A percentile compares a stretch with the other conserved stretches of the same genome.
Conservation (phyloP, 2,888 invertebrate species). For the Euproctis similis region DNA sequence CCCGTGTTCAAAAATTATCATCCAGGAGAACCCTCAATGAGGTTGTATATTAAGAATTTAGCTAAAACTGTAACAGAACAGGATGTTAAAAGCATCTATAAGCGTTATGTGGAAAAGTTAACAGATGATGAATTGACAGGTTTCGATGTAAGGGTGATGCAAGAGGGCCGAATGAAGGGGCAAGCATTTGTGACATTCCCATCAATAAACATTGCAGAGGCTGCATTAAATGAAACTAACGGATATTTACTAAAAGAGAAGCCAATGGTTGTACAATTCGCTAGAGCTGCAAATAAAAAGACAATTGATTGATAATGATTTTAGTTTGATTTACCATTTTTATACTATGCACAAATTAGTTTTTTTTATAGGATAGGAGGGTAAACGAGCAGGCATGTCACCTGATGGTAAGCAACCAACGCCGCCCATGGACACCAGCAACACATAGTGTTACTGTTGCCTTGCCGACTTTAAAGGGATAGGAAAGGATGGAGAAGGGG, state of each 20-base stretch:
- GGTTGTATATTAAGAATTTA: slow-evolving; percentile 95
- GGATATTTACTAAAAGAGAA: slow-evolving; percentile 90
- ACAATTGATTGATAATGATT: slow-evolving; percentile 33
- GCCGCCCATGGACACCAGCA: too few relatives aligned
- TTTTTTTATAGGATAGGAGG: too few relatives aligned
- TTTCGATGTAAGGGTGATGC: slow-evolving; percentile 88
- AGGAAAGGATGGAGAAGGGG: too few relatives aligned
- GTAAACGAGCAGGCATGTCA: too few relatives aligned
- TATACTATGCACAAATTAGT: too few relatives aligned
- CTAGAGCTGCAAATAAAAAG: slow-evolving; percentile 66
- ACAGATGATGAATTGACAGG: slow-evolving; percentile 58
- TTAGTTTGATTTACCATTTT: slow-evolving; percentile 7
- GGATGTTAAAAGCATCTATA: slow-evolving; percentile 86
- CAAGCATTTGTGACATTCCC: slow-evolving; percentile 94
- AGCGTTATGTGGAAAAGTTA: slow-evolving; percentile 73
- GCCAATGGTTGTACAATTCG: slow-evolving; percentile 94
- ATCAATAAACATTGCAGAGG: slow-evolving; percentile 79
- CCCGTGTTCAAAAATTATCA: slow-evolving; percentile 92
- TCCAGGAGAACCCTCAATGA: slow-evolving; percentile 85
- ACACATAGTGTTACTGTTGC: too few relatives aligned
- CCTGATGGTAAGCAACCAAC: too few relatives aligned
- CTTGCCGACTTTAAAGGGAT: too few relatives aligned
- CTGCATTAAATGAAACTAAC: slow-evolving; percentile 89
- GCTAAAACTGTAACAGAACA: slow-evolving; percentile 84
- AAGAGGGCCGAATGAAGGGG: slow-evolving; percentile 96